A percentile compares a stretch with the other conserved stretches of the same genome.
These are phyloP conservation scores for Epicauta chinensis DNA, from an alignment of 1,140 invertebrate species.

Conservation along the genomic window DNA sequence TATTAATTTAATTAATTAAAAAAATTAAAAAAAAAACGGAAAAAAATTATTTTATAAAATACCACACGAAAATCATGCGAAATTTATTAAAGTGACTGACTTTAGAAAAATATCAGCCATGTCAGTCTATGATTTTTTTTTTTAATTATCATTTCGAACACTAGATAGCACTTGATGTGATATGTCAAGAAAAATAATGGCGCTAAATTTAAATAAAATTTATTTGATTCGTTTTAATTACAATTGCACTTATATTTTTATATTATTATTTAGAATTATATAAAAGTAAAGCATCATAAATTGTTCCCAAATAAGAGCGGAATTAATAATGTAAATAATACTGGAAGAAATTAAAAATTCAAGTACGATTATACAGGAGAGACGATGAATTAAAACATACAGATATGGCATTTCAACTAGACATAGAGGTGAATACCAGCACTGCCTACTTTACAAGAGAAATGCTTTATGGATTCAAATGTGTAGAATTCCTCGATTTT, in stretches of 20 bases:
- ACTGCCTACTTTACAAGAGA: too few relatives aligned
- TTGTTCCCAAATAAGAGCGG: too few relatives aligned
- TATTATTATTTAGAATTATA: neutral
- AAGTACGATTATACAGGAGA: too few relatives aligned
- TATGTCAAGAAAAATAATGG: neutral
- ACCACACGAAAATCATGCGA: neutral
- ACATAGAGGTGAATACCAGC: too few relatives aligned
- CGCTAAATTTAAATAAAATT: neutral
- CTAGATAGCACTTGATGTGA: neutral
- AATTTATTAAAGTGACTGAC: neutral
- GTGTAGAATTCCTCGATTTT: too few relatives aligned
- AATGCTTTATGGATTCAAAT: too few relatives aligned
- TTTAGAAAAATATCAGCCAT: conserved; percentile 35
- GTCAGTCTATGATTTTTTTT: conserved; percentile 14
- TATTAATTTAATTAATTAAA: neutral
- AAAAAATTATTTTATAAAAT: conserved; percentile 9
- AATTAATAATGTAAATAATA: too few relatives aligned
- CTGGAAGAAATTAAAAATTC: too few relatives aligned
- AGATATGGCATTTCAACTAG: too few relatives aligned
- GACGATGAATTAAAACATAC: too few relatives aligned
- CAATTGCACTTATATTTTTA: conserved; percentile 12
- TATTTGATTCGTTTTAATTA: too few relatives aligned
- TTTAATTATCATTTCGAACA: neutral
- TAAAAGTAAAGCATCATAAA: too few relatives aligned
- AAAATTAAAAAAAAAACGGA: neutral